A percentile compares a stretch with the other conserved stretches of the same genome.
Conservation (phyloP, 1,140 invertebrate genomes). For the Sarcophaga bullata region DNA sequence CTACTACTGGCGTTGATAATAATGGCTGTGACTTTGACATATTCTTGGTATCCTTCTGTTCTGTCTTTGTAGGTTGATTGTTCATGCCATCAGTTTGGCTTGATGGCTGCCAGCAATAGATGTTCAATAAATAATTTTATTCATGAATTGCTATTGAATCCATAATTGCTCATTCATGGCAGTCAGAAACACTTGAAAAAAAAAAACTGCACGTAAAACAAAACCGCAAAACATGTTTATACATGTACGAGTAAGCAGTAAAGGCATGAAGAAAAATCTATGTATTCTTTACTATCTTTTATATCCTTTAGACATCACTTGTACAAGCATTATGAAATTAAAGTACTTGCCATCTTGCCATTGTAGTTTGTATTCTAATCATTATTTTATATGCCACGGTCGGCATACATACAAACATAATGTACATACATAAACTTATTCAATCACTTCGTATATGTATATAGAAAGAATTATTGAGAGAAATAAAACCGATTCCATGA, state of each 20-base stretch:
- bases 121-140: background rate
- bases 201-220: background rate
- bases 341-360: too few relatives aligned
- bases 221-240: background rate
- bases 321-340: too few relatives aligned
- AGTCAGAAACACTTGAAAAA: conserved; percentile 31
- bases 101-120: too few relatives aligned
- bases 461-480: too few relatives aligned
- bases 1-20: background rate
- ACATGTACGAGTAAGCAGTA: background rate
- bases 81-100: background rate
- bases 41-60: background rate
- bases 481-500: background rate
- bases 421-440: background rate
- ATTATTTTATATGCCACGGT: conserved; percentile 8
- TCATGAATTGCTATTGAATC: conserved; percentile 8
- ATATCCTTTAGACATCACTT: too few relatives aligned
- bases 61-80: conserved; percentile 8
- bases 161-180: conserved; percentile 34
- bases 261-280: too few relatives aligned
- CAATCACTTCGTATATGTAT: too few relatives aligned
- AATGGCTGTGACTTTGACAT: conserved; percentile 8
- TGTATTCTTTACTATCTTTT: too few relatives aligned
- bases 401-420: too few relatives aligned
- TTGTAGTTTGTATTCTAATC: background rate